These are phyloP conservation scores for Coccyzus lansbergi DNA, from an alignment of 2,797 vertebrate species.

Conservation along the genomic window DNA sequence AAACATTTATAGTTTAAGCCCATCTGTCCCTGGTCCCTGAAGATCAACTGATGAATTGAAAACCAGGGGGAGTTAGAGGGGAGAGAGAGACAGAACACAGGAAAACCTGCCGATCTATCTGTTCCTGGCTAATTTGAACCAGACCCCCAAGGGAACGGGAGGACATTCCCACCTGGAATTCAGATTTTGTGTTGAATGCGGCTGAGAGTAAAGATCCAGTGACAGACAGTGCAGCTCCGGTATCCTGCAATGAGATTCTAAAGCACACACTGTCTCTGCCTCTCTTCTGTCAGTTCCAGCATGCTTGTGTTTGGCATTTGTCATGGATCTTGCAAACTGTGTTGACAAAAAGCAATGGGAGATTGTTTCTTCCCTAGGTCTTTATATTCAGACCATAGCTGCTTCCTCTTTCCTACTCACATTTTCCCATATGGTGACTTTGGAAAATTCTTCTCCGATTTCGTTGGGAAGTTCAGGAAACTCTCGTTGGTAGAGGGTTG, in stretches of 20 bases:
- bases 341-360: conserved; percentile 54
- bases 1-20: neutral
- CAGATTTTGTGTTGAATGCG: neutral
- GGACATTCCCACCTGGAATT: conserved; percentile 18
- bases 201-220: neutral
- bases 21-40: neutral
- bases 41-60: neutral
- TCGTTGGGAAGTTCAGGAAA: conserved; percentile 76
- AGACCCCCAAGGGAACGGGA: neutral
- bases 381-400: conserved; percentile 53
- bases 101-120: neutral
- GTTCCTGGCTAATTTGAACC: neutral
- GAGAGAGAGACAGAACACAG: neutral
- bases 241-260: neutral
- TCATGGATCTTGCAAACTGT: neutral
- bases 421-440: conserved; percentile 75
- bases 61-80: conserved; percentile 2
- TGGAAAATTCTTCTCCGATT: conserved; percentile 75
- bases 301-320: conserved; percentile 19
- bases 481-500: conserved; percentile 72
- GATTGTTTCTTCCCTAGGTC: conserved; percentile 32
- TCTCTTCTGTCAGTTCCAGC: conserved; percentile 33
- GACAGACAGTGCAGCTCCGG: neutral
- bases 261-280: neutral
- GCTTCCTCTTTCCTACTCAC: conserved; percentile 55